Conservation (phyloP, 2,888 invertebrate species). For the Phalera bucephala region DNA sequence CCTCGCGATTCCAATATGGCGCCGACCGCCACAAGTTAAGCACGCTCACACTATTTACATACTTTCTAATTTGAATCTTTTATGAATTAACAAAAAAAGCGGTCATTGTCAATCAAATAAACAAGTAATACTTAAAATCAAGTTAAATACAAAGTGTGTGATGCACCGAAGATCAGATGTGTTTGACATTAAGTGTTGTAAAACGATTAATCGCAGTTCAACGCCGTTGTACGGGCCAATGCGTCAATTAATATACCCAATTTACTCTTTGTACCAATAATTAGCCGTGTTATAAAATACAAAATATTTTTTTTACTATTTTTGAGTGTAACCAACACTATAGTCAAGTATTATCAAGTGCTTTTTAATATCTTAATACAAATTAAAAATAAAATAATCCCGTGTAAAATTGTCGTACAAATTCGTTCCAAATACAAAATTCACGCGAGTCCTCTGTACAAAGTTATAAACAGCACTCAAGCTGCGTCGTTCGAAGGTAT, state of each 20-base stretch:
- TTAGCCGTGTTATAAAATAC: slow-evolving; percentile 15
- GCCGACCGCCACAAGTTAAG: slow-evolving; percentile 68
- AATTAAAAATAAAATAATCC: slow-evolving; percentile 3
- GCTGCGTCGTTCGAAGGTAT: slow-evolving; percentile 76
- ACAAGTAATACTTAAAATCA: too few species aligned
- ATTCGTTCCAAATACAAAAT: slow-evolving; percentile 8
- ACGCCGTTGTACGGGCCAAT: slow-evolving; percentile 41
- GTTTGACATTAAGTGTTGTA: slow-evolving; percentile 44
- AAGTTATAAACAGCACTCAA: slow-evolving; percentile 48
- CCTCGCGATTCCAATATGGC: slow-evolving; percentile 77
- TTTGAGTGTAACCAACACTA: too few species aligned
- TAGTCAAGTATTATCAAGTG: too few species aligned
- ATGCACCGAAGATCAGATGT: slow-evolving; percentile 46
- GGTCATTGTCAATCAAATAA: too few species aligned
- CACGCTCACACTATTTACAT: slow-evolving; percentile 70
- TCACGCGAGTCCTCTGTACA: slow-evolving; percentile 19
- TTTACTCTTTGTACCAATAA: slow-evolving; percentile 10
- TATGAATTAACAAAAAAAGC: slow-evolving; percentile 10
- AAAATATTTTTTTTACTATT: too few species aligned
- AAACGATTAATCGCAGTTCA: slow-evolving; percentile 45
- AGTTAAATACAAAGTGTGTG: too few species aligned
- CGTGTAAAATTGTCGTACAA: slow-evolving; percentile 5
- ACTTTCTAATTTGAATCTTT: slow-evolving; percentile 20
- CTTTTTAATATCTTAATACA: too few species aligned
- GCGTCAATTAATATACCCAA: slow-evolving; percentile 30